A percentile compares a stretch with the other conserved stretches of the same genome.
Conservation (phyloP, 2,113 vertebrate species). For the Ptyas mucosa region DNA sequence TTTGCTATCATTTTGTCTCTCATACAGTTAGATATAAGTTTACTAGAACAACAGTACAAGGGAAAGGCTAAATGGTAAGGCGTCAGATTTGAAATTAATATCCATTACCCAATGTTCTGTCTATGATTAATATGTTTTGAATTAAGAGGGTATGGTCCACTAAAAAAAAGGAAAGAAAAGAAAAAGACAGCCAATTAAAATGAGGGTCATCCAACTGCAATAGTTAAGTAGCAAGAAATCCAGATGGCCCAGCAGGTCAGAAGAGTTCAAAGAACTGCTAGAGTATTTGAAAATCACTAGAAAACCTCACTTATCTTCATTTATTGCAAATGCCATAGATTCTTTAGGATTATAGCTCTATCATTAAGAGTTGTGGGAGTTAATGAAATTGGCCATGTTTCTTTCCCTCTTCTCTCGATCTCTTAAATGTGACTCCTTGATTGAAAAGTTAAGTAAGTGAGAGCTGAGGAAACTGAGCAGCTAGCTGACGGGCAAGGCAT, state of each 20-base stretch:
- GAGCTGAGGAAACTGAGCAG: background rate
- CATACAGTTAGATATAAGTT: background rate
- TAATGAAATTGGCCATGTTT: slow-evolving; percentile 56
- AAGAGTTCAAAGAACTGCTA: slow-evolving; percentile 17
- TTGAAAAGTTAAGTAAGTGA: slow-evolving; percentile 26
- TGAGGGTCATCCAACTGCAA: background rate
- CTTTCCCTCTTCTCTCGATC: background rate
- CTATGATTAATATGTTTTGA: background rate
- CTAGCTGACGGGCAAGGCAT: slow-evolving; percentile 2
- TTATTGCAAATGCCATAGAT: slow-evolving; percentile 60
- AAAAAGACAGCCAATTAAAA: background rate
- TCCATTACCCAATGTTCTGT: background rate
- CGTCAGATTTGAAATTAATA: background rate
- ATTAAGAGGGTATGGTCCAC: background rate
- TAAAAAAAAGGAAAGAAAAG: background rate
- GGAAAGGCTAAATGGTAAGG: background rate
- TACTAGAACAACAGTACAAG: background rate
- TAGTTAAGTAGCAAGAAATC: background rate
- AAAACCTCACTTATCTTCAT: slow-evolving; percentile 51
- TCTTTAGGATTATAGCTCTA: slow-evolving; percentile 50
- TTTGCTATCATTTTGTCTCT: background rate
- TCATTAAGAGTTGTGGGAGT: slow-evolving; percentile 40
- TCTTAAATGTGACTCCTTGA: slow-evolving; percentile 1
- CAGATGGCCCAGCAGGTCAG: slow-evolving; percentile 18
- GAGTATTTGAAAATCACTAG: slow-evolving; percentile 59